A percentile compares a stretch with the other conserved stretches of the same genome.
These are phyloP conservation scores for Limanda limanda DNA, from an alignment of 2,113 vertebrate genomes.

Conservation along the genomic window DNA sequence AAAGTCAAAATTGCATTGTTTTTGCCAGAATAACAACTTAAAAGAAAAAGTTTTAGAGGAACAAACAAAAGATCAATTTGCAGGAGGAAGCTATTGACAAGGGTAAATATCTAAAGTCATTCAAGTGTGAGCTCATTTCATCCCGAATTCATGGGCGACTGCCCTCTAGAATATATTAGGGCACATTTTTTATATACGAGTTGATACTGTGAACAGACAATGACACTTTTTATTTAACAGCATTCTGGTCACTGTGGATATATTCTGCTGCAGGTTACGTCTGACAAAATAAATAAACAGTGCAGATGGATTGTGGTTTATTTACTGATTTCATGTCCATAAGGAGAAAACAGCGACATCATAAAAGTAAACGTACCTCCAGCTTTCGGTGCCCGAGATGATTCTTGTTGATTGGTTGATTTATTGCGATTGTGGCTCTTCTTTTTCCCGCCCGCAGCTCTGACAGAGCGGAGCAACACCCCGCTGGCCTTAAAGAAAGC, in stretches of 20 bases:
- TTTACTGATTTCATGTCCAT: background rate
- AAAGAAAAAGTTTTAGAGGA: background rate
- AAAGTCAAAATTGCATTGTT: background rate
- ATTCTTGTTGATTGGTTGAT: constrained; percentile 89
- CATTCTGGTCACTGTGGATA: background rate
- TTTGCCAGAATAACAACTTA: background rate
- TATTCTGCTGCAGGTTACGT: background rate
- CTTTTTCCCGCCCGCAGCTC: constrained; percentile 91
- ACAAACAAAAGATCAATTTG: background rate
- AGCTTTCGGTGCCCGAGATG: constrained; percentile 86
- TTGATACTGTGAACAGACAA: background rate
- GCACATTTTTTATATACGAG: background rate
- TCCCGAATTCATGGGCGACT: background rate
- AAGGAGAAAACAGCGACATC: background rate
- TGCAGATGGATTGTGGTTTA: constrained; percentile 11
- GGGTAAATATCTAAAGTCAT: background rate
- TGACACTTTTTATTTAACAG: background rate
- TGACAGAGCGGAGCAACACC: constrained; percentile 94
- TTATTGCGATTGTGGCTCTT: constrained; percentile 96
- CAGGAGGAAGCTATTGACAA: background rate
- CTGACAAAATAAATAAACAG: background rate
- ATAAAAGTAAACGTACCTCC: constrained; percentile 83
- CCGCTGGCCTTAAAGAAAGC: constrained; percentile 99
- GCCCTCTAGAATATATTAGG: background rate
- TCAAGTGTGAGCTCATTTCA: background rate